A percentile compares a stretch with the other conserved stretches of the same genome.
Conservation (phyloP, 2,888 invertebrate species). For the Onthophagus sagittarius region DNA sequence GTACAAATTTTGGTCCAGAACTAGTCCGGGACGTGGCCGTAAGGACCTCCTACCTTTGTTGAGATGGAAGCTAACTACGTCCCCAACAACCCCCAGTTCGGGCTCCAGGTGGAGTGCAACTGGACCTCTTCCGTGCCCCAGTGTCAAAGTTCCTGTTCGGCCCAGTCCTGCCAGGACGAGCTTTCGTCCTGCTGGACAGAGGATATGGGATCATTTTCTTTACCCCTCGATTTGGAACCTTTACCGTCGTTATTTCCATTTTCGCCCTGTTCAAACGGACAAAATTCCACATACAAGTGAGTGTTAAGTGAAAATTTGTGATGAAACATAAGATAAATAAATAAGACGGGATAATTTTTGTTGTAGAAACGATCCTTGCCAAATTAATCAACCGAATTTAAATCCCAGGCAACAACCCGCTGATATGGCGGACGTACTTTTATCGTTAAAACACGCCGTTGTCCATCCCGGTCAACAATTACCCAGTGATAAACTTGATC, state of each 20-base stretch:
- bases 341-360: neutral
- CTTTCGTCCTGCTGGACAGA: conserved; percentile 51
- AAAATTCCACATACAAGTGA: conserved; percentile 32
- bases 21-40: conserved; percentile 13
- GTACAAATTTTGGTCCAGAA: conserved; percentile 15
- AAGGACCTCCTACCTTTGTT: conserved; percentile 4
- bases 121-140: conserved; percentile 41
- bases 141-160: conserved; percentile 45
- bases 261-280: conserved; percentile 68
- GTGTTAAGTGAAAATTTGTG: conserved; percentile 18
- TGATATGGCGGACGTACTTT: conserved; percentile 83
- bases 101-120: conserved; percentile 52
- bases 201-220: conserved; percentile 81
- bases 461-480: conserved; percentile 67
- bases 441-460: conserved; percentile 83
- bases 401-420: conserved; percentile 53
- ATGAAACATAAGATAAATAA: neutral
- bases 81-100: conserved; percentile 66
- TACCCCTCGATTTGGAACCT: conserved; percentile 84
- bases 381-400: conserved; percentile 23
- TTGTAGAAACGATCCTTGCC: conserved; percentile 9
- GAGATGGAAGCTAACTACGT: conserved; percentile 59
- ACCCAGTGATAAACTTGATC: conserved; percentile 34
- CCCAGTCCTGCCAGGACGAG: conserved; percentile 45
- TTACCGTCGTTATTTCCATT: conserved; percentile 83